Evolutionary conservation across 53 echinoderm and acorn worm species (phyloP), one percentile per base, ranked within the genome.

Genomic region (Henricia sp.): DNA sequence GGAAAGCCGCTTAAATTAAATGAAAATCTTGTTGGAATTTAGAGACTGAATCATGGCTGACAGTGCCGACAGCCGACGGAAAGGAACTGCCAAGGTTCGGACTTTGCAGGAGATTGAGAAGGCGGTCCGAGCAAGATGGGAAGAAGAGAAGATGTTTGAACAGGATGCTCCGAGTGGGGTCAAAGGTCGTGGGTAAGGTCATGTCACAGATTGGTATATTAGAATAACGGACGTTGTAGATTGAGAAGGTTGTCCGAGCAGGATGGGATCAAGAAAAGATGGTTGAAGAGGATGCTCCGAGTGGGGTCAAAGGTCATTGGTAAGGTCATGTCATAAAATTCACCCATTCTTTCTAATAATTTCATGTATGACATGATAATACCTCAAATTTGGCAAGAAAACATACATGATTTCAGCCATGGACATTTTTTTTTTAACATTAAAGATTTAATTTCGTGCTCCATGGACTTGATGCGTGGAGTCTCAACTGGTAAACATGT

Each of bases 211-310:
- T 13, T 44, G 44, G 13, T 44, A 44, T 44, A 9, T 44, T 44
- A 13, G 44, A 13, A 44, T 44, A 44, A 44, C 44, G 13, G 6
- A 44, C 44, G 13, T 6, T 44, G 13, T 9, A 44, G 13, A 44
- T 44, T 6, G 44, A 44, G 6, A 44, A 44, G 13, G 13, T 13
- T 44, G 6, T 44, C 13, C 13, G 44, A 44, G 72, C 86, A 64
- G 72, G 76, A 84, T 99, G 99, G 99, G 85, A 90, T 48, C 83
- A 78, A 10, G 91, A 90, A 53, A 99, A 99, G 77, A 87, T 94
- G 34, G 92, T 99, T 91, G 94, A 95, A 57, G 94, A 95, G 58
- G 91, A 99, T 92, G 99, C 99, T 6, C 99, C 99, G 11, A 74
- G 62, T 46, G 88, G 83, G 67, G 93, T 54, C 59, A 91, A 89